Conservation (phyloP, 2,797 vertebrate genomes). For the Manis crassicaudata region DNA sequence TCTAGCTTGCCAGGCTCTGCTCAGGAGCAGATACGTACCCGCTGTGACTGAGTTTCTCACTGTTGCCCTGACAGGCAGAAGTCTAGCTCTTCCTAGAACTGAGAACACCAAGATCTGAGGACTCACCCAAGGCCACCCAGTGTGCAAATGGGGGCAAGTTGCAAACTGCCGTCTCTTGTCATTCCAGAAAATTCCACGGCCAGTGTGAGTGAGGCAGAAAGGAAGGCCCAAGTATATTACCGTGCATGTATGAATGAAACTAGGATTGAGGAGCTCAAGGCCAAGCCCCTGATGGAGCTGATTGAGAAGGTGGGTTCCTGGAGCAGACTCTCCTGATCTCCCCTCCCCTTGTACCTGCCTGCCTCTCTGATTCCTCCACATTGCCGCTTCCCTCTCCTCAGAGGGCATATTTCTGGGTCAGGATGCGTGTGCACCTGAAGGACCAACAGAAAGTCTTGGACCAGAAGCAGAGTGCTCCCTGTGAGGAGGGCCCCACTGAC, state of each 20-base stretch:
- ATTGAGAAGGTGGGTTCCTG: slow-evolving; percentile 90
- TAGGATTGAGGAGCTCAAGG: slow-evolving; percentile 93
- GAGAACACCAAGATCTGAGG: background rate
- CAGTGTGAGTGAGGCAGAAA: slow-evolving; percentile 91
- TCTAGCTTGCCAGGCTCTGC: background rate
- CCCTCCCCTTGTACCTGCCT: background rate
- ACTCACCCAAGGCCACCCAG: background rate
- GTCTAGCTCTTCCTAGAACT: background rate
- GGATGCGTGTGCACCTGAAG: background rate
- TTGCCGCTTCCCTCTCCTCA: background rate
- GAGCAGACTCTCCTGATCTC: rapidly evolving
- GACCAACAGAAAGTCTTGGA: background rate
- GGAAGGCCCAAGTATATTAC: slow-evolving; percentile 95
- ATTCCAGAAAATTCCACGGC: slow-evolving; percentile 93
- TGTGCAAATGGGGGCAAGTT: background rate
- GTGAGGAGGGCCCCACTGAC: background rate
- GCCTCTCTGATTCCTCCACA: background rate
- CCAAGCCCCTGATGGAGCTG: slow-evolving; percentile 91
- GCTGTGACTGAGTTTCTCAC: rapidly evolving
- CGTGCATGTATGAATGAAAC: slow-evolving; percentile 96
- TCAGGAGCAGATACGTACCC: rapidly evolving
- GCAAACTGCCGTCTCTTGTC: background rate
- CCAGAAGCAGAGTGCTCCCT: background rate
- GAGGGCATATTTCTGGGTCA: background rate
- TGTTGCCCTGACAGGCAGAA: background rate